Base-by-base conservation (phyloP, 2,797 vertebrate genomes). In the Mycteria americana region DNA sequence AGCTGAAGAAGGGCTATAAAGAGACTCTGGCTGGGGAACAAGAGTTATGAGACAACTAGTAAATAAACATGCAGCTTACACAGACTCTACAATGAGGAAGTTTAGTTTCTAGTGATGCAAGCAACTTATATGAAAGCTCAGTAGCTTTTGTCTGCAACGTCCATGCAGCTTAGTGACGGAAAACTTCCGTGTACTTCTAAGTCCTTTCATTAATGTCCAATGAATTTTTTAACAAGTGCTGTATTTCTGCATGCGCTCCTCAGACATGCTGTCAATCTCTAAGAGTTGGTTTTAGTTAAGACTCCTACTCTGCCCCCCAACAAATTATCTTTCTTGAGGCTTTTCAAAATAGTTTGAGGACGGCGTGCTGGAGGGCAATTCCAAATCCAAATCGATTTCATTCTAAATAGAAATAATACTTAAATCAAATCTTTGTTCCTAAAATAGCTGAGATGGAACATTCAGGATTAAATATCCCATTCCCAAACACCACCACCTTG, bases 11-110 rank as follows among this genome's bases (percentile, higher is more conserved):
- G 97, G 97, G 84, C 94, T 98, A 98, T 94, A 97, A 84, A 98
- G 62, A 97, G 98, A 98, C 74, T 97, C 93, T 89, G 98, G 98
- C 98, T 99, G 93, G 95, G 88, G 96, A 98, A 97, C 64, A 97
- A 96, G 96, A 97, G 92, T 96, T 95, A 93, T 79, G 48, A 97
- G 96, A 97, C 89, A 88, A 74, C 83, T 97, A 89, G 84, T 96
- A 94, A 94, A 95, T 95, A 97, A 93, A 95, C 45, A 72, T 51
- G 92, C 70, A 91, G 79, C 33, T 96, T 91, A 95, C 45, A 92
- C 4, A 91, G 81, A 95, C 48, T 92, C 77, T 63, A 74, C 65
- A 92, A 75, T 22, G 76, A 88, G 69, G 80, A 96, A 95, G 86
- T 94, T 93, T 94, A 95, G 93, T 93, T 82, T 94, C 83, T 95